phyloP scores from a whole-genome alignment of 2,888 invertebrate species.

The Tinea semifulvella region DNA sequence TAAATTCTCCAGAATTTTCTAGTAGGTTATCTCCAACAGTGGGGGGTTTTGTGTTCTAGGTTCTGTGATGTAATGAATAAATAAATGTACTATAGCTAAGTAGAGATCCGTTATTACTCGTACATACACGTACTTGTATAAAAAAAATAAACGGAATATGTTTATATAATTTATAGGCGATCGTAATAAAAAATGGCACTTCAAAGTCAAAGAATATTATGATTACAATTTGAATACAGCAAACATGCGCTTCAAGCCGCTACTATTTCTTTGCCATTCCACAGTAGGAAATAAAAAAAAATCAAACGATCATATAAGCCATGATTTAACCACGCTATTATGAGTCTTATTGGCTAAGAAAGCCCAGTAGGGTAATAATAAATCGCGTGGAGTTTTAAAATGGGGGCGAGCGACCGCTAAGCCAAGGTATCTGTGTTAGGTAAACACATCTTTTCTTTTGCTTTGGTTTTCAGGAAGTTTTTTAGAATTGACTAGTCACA shows the following conservation, averaged over 20 bases:
- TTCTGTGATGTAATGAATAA: too few relatives aligned
- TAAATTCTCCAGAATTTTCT: too few relatives aligned
- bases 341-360: slow-evolving; percentile 39
- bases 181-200: neutral
- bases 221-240: slow-evolving; percentile 55
- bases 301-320: neutral
- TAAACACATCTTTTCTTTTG: slow-evolving; percentile 60
- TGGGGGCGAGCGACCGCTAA: slow-evolving; percentile 47
- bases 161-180: neutral
- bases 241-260: slow-evolving; percentile 48
- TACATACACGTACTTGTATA: neutral
- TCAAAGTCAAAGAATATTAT: slow-evolving; percentile 17
- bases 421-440: slow-evolving; percentile 53
- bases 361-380: slow-evolving; percentile 32
- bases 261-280: slow-evolving; percentile 31
- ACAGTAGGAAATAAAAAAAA: slow-evolving; percentile 1
- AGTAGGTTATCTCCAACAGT: too few relatives aligned
- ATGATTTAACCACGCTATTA: neutral
- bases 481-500: slow-evolving; percentile 62
- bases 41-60: too few relatives aligned
- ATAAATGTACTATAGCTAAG: too few relatives aligned
- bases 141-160: too few relatives aligned
- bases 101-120: neutral
- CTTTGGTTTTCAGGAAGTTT: slow-evolving; percentile 38
- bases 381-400: slow-evolving; percentile 35